Conservation (phyloP, 64 coral and sea anemone species). For the Pocillopora damicornis region DNA sequence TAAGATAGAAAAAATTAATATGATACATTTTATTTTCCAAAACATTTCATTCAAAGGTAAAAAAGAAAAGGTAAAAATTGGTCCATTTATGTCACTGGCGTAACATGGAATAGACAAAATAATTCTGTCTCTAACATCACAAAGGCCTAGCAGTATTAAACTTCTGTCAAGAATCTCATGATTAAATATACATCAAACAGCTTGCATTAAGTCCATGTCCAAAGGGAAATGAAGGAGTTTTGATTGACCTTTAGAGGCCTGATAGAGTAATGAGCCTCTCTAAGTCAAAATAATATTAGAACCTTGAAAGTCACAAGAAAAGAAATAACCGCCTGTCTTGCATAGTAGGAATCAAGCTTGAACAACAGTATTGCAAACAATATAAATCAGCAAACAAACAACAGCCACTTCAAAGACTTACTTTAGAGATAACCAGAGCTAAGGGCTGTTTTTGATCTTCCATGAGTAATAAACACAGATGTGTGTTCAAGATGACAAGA, state of each 20-base stretch:
- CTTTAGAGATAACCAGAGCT: not conserved
- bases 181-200: too few species aligned
- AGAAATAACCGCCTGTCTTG: not conserved
- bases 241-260: too few species aligned
- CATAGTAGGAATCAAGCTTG: not conserved
- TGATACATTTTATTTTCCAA: not conserved
- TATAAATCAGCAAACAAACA: not conserved
- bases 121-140: not conserved
- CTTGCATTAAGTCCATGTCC: too few species aligned
- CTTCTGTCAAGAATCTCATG: too few species aligned
- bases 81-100: too few species aligned
- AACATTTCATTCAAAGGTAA: too few species aligned
- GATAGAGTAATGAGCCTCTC: too few species aligned
- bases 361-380: not conserved
- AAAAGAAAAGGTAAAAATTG: too few species aligned
- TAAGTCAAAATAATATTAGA: too few species aligned
- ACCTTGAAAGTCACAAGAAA: conserved; percentile 28
- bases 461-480: not conserved
- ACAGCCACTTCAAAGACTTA: not conserved
- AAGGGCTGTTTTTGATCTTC: not conserved
- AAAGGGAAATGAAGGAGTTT: too few species aligned
- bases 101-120: not conserved
- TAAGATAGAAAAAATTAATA: not conserved
- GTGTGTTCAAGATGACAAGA: not conserved
- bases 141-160: not conserved